Evolutionary conservation across 2,888 invertebrate genomes (phyloP).

Genomic region (Drosophila pegasa): DNA sequence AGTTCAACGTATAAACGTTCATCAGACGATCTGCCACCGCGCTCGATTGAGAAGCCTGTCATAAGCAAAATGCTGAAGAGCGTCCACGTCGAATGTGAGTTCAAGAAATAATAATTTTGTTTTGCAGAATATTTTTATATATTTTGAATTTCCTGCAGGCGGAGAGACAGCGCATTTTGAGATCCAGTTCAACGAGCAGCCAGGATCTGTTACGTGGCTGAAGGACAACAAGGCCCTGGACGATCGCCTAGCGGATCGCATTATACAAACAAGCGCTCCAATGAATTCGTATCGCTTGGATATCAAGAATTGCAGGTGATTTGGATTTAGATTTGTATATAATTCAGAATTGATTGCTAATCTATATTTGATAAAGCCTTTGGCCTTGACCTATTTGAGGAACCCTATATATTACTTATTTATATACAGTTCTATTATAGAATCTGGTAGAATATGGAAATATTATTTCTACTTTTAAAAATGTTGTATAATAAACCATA

Average conservation of each 20-base stretch:
- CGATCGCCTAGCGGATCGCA: conserved; percentile 91
- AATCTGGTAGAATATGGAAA: too few species aligned
- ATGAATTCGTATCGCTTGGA: conserved; percentile 89
- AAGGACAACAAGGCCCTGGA: conserved; percentile 94
- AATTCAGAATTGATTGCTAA: too few species aligned
- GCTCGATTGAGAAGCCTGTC: conserved; percentile 88
- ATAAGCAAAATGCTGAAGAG: conserved; percentile 92
- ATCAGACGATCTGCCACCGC: conserved; percentile 62
- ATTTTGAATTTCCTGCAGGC: conserved; percentile 86
- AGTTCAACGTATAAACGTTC: conserved; percentile 56
- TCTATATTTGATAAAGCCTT: background rate
- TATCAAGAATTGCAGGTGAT: conserved; percentile 88
- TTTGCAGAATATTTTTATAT: background rate
- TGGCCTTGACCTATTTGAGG: background rate
- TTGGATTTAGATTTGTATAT: background rate
- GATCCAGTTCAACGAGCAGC: conserved; percentile 89
- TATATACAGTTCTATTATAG: too few species aligned
- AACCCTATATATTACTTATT: background rate
- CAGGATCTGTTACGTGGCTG: conserved; percentile 91
- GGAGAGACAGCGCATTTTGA: conserved; percentile 93
- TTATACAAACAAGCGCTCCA: conserved; percentile 87
- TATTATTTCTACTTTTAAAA: background rate
- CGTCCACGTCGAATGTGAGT: conserved; percentile 92
- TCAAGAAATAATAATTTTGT: conserved; percentile 86
- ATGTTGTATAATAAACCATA: too few species aligned